Percentiles rank a stretch among this genome's conserved stretches.
phyloP scores from a whole-genome alignment of 35 echinoderm and acorn worm species.

The Lytechinus pictus region DNA sequence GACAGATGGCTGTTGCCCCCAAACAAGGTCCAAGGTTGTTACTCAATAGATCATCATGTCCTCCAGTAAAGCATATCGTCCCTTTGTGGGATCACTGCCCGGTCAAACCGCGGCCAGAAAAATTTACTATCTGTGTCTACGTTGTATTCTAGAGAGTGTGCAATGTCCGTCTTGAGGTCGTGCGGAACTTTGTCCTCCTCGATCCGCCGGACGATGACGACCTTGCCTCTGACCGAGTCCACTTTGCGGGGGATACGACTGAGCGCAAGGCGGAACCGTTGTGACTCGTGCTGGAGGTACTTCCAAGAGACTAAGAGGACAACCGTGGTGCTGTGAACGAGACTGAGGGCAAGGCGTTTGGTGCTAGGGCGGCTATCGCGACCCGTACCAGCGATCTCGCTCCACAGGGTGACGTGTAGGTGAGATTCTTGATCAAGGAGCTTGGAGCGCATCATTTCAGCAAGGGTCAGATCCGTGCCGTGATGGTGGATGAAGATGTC shows the following conservation, averaged over 20 bases:
- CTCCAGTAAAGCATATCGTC: conserved; percentile 62
- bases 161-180: conserved; percentile 13
- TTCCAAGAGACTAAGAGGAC: conserved; percentile 47
- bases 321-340: conserved; percentile 50
- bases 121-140: conserved; percentile 58
- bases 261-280: conserved; percentile 43
- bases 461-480: conserved; percentile 50
- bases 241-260: conserved; percentile 40
- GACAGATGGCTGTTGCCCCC: not conserved
- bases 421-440: conserved; percentile 62
- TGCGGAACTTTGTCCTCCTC: conserved; percentile 44
- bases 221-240: conserved; percentile 46
- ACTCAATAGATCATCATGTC: conserved; percentile 34
- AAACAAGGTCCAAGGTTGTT: not conserved
- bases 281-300: conserved; percentile 55
- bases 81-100: conserved; percentile 43
- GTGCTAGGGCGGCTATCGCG: conserved; percentile 48
- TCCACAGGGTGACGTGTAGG: conserved; percentile 54
- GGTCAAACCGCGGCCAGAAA: conserved; percentile 56
- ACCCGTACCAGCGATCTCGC: conserved; percentile 51
- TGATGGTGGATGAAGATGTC: conserved; percentile 65
- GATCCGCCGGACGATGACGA: conserved; percentile 38
- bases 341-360: conserved; percentile 54
- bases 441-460: conserved; percentile 58
- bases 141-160: conserved; percentile 56